Percentiles rank a stretch among this genome's conserved stretches.
These are phyloP conservation scores for Malurus elegans DNA, from an alignment of 2,113 vertebrate species.

Conservation along the genomic window DNA sequence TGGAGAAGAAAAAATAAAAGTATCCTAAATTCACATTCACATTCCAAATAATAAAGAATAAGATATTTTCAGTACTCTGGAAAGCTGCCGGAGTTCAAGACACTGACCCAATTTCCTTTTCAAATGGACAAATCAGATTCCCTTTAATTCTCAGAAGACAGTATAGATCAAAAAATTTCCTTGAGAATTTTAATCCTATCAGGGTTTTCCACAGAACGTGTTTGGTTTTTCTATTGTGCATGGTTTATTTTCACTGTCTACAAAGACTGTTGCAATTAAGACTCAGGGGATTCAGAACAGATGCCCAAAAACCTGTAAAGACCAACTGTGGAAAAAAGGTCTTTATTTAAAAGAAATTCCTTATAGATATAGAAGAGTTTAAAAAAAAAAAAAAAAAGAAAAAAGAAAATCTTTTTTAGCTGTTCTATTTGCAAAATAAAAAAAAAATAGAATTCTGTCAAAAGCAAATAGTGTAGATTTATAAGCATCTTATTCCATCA, in stretches of 20 bases:
- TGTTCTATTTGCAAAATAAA: background rate
- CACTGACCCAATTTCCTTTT: background rate
- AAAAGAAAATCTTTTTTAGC: rapidly evolving
- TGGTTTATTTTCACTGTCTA: background rate
- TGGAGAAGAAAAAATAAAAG: background rate
- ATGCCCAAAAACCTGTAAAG: background rate
- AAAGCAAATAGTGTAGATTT: background rate
- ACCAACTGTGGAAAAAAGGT: background rate
- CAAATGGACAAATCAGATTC: background rate
- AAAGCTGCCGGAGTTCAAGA: background rate
- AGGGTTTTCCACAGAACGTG: background rate
- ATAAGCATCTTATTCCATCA: background rate
- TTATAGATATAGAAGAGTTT: background rate
- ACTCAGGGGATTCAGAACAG: background rate
- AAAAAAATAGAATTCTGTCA: background rate
- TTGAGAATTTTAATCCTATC: background rate
- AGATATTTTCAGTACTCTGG: background rate
- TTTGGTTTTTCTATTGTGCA: background rate
- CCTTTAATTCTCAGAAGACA: background rate
- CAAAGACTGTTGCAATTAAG: background rate
- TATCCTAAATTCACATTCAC: background rate
- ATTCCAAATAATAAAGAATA: background rate
- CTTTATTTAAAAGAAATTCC: background rate
- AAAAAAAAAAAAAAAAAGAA: background rate
- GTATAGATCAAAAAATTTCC: background rate